Evolutionary conservation across 1,140 invertebrate genomes (phyloP).

Genomic region (Bombus polaris): DNA sequence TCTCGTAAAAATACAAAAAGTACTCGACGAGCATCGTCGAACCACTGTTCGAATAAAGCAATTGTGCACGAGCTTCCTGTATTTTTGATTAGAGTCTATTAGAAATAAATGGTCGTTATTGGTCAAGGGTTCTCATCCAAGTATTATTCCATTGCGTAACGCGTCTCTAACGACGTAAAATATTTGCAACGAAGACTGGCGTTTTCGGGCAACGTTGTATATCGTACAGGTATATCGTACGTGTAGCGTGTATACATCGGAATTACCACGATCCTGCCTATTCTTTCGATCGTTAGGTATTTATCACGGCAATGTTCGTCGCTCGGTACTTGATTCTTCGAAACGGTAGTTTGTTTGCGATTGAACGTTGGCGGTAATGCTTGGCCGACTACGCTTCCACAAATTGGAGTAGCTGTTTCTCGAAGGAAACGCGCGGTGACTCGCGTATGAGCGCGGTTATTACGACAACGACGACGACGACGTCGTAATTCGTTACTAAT

Average conservation of each 20-base stretch:
- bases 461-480: neutral
- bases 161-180: constrained; percentile 31
- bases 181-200: neutral
- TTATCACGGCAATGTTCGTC: no score
- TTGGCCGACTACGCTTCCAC: no score
- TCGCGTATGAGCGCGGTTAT: neutral
- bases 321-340: neutral
- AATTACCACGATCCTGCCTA: constrained; percentile 3
- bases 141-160: constrained; percentile 32
- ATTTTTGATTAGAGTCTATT: neutral
- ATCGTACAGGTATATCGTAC: constrained; percentile 7
- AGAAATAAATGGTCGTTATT: constrained; percentile 9
- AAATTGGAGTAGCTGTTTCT: neutral
- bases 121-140: constrained; percentile 6
- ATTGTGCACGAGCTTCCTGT: constrained; percentile 11
- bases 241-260: neutral
- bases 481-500: neutral
- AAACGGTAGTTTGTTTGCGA: neutral
- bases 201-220: constrained; percentile 35
- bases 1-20: neutral
- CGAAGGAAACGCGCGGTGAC: neutral
- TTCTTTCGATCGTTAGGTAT: no score
- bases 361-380: neutral
- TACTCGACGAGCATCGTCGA: no score
- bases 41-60: neutral